A percentile compares a stretch with the other conserved stretches of the same genome.
Conservation (phyloP, 2,888 invertebrate genomes). For the Limenitis camilla region DNA sequence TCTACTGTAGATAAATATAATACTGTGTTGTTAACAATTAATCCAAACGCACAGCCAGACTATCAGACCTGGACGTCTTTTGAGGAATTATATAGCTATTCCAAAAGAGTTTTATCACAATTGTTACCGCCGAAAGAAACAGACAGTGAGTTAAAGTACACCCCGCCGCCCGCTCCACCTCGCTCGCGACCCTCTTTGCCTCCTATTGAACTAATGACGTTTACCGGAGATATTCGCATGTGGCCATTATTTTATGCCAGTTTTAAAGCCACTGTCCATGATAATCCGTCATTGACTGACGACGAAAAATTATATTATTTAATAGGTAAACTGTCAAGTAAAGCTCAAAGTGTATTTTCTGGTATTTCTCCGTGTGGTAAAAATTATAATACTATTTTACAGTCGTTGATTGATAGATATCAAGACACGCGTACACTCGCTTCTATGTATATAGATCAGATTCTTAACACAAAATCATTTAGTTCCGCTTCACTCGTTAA, state of each 20-base stretch:
- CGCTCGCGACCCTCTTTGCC: background rate
- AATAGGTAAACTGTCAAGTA: constrained; percentile 14
- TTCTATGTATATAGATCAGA: constrained; percentile 14
- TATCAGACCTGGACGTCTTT: too few relatives aligned
- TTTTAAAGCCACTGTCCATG: constrained; percentile 12
- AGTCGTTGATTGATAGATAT: constrained; percentile 16
- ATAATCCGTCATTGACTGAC: constrained; percentile 11
- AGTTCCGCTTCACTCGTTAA: background rate
- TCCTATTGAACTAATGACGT: constrained; percentile 1
- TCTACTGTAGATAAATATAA: too few relatives aligned
- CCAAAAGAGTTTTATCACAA: too few relatives aligned
- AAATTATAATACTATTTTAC: constrained; percentile 15
- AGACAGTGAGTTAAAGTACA: too few relatives aligned
- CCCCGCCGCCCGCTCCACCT: background rate
- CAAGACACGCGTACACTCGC: constrained; percentile 16
- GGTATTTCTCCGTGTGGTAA: constrained; percentile 13
- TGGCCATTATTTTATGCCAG: constrained; percentile 16
- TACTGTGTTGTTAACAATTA: too few relatives aligned
- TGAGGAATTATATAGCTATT: too few relatives aligned
- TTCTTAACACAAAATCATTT: constrained; percentile 7
- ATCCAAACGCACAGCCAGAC: too few relatives aligned
- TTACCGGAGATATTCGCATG: constrained; percentile 9
- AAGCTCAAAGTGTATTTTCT: constrained; percentile 13
- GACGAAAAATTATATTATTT: constrained; percentile 17
- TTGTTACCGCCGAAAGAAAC: too few relatives aligned